Base-by-base conservation (phyloP, 2,113 vertebrate genomes). In the Puffinus mauretanicus region DNA sequence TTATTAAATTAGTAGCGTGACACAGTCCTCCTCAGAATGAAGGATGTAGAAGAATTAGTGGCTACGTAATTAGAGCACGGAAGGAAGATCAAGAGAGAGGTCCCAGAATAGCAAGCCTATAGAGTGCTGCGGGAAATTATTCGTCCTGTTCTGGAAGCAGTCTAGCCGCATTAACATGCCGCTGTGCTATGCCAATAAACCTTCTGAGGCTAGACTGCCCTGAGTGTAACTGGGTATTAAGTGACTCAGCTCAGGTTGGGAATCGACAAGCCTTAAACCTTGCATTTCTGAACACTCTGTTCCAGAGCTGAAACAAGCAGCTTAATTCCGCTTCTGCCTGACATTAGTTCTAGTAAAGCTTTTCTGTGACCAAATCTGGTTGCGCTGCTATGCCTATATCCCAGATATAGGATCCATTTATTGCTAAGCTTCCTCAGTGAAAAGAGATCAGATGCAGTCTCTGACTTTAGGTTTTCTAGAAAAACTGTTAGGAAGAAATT, bases 281-380 rank as follows among this genome's bases (percentile, higher is more conserved):
- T 24, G 34, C 8, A 8, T 95, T 91, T 90, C 49, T 5, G 73
- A 94, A 95, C 16, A 24, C 57, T 65, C 58, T 79, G 78, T 85
- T 91, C 93, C 90, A 82, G 72, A 84, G 65, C 83, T 84, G 84
- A 96, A 96, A 94, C 72, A 86, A 86, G 87, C 60, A 84, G 87
- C 87, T 93, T 86, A 94, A 95, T 96, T 95, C 81, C 0, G 1
- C 58, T 76, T 78, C 84, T 95, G 73, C 61, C 69, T 75, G 47
- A 86, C 55, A 34, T 86, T 34, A 86, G 80, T 71, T 91, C 83
- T 82, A 60, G 80, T n/a, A 73, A 92, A 95, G 83, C 77, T 96
- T 86, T 92, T 44, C 77, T 51, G 65, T 93, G 93, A 89, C 78
- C 19, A 22, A 67, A 94, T 84, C 77, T 91, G 51, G 9, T 75